Percentiles rank a stretch among this genome's conserved stretches.
Conservation (phyloP, 2,888 invertebrate species). For the Mythimna vitellina region DNA sequence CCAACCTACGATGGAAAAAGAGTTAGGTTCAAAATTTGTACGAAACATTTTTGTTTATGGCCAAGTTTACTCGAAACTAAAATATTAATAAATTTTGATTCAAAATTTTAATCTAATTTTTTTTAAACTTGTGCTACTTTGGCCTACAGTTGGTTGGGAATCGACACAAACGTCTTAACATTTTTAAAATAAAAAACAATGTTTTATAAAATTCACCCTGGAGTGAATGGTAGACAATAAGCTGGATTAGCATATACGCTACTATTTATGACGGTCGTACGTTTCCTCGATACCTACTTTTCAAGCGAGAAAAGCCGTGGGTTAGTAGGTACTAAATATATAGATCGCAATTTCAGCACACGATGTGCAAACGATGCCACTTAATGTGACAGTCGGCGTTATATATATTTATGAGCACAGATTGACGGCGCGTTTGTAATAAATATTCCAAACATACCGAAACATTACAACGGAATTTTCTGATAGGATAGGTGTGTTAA, state of each 20-base stretch:
- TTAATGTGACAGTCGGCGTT: slow-evolving; percentile 36
- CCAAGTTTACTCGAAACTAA: neutral
- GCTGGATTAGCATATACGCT: neutral
- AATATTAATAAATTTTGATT: no score
- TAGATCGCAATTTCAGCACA: slow-evolving; percentile 2
- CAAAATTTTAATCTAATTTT: no score
- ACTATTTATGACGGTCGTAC: neutral
- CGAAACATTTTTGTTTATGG: neutral
- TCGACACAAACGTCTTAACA: no score
- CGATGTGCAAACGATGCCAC: slow-evolving; percentile 29
- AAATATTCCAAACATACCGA: neutral
- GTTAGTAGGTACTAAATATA: neutral
- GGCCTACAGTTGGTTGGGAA: no score
- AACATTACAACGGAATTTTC: no score
- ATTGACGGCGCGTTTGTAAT: slow-evolving; percentile 12
- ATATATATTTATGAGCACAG: slow-evolving; percentile 34
- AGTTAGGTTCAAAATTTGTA: neutral
- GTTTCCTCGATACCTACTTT: neutral
- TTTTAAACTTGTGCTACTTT: no score
- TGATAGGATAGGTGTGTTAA: neutral
- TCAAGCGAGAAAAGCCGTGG: neutral
- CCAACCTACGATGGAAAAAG: neutral
- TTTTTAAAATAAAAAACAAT: no score
- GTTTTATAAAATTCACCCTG: no score
- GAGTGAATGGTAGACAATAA: no score